Percentiles rank a stretch among this genome's conserved stretches.
Evolutionary conservation across 1,140 invertebrate genomes (phyloP).

Genomic region (Heterodera schachtii): DNA sequence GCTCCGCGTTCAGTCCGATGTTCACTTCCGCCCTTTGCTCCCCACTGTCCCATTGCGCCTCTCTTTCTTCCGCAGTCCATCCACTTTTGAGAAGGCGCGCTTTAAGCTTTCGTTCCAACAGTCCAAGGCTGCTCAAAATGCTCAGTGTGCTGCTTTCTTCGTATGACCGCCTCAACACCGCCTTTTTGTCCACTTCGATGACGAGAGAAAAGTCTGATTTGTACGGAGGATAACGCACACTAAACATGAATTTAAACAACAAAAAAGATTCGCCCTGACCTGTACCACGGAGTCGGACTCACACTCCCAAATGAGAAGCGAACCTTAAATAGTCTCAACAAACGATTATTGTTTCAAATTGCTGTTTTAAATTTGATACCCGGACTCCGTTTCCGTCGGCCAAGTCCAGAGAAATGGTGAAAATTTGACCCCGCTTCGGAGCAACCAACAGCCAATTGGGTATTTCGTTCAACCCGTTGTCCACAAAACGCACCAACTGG

Average conservation of each 20-base stretch:
- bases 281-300: conserved; percentile 11
- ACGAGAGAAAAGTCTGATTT: conserved; percentile 21
- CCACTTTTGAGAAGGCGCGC: neutral
- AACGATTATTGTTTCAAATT: neutral
- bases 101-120: neutral
- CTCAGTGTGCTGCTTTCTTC: neutral
- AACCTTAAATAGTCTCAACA: conserved; percentile 2
- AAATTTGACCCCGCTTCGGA: neutral
- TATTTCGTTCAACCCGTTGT: neutral
- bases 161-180: neutral
- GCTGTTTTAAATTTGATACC: neutral
- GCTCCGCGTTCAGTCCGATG: neutral
- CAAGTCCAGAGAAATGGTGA: conserved; percentile 19
- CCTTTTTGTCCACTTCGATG: conserved; percentile 11
- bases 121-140: neutral
- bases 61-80: neutral
- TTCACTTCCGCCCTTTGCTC: neutral
- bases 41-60: neutral
- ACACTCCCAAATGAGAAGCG: conserved; percentile 17
- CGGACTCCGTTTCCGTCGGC: neutral
- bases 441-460: conserved; percentile 11
- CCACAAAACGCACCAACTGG: conserved; percentile 7
- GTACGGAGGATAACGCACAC: neutral
- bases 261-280: neutral
- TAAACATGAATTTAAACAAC: neutral